Evolutionary conservation across 2,888 invertebrate species (phyloP), one percentile per base, ranked within the genome.

Genomic region (Diachrysia chrysitis): DNA sequence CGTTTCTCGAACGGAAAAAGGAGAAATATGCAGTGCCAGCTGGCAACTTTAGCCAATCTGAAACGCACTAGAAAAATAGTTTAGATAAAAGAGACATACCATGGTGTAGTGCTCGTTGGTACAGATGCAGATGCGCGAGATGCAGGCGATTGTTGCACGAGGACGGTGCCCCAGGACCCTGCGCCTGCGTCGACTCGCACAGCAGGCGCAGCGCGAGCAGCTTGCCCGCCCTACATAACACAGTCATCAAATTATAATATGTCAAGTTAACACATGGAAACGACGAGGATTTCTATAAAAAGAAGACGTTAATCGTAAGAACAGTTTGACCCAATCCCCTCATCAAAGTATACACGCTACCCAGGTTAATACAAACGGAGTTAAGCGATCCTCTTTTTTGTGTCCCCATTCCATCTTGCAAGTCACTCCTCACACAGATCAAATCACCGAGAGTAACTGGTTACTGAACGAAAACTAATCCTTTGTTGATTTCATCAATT

Each of bases 21-120:
- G 25, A 25, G 25, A 25, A 25, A 25, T 25, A 25, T 25, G 5
- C 25, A 25, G n/a, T n/a, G n/a, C n/a, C n/a, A 7, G 6, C 6
- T 9, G 4, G 5, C 4, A 4, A 29, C 29, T 7, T 29, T 1
- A 29, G 6, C 29, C 2, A 25, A 25, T 7, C 9, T 10, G 0
- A 32, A 32, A 32, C 2, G 10, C 10, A 32, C 9, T 32, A 32
- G 9, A 9, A 32, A 1, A 32, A n/a, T n/a, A 32, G 0, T n/a
- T n/a, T n/a, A n/a, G n/a, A n/a, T n/a, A n/a, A n/a, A n/a, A n/a
- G n/a, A 1, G 29, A 57, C 79, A 84, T 87, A 97, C 97, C 97
- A 93, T 97, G 96, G 92, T 99, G 99, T 64, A 99, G 92, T 2
- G 98, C 97, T 71, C 97, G 96, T 91, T 99, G 99, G 93, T 99